phyloP scores from a whole-genome alignment of 2,888 invertebrate genomes.

The Chelonus formosanus region DNA sequence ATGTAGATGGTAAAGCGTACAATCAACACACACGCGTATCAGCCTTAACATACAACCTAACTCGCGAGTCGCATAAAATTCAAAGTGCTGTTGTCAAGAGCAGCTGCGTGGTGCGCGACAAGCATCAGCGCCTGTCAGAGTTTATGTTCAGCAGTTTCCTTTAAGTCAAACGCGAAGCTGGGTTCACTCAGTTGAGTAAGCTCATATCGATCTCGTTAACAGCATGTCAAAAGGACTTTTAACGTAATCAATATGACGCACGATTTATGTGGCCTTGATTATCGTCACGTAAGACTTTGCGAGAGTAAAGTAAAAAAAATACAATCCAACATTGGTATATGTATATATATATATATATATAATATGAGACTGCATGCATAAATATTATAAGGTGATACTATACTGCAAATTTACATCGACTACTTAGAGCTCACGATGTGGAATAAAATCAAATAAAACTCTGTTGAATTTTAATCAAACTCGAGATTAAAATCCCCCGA shows the following conservation, averaged over 20 bases:
- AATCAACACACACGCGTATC: not conserved
- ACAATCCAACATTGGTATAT: not conserved
- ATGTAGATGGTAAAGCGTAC: too few relatives aligned
- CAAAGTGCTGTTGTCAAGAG: slow-evolving; percentile 19
- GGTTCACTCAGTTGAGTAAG: not conserved
- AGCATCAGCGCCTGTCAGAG: slow-evolving; percentile 20
- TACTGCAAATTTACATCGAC: too few relatives aligned
- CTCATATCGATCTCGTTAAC: not conserved
- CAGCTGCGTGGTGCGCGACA: slow-evolving; percentile 22
- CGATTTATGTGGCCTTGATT: slow-evolving; percentile 13
- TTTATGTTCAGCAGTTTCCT: slow-evolving; percentile 14
- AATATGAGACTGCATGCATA: too few relatives aligned
- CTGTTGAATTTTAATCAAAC: too few relatives aligned
- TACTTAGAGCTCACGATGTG: too few relatives aligned
- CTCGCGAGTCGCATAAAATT: slow-evolving; percentile 12
- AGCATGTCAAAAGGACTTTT: slow-evolving; percentile 6
- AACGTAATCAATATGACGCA: slow-evolving; percentile 16
- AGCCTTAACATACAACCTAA: not conserved
- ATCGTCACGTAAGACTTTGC: slow-evolving; percentile 5
- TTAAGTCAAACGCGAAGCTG: slow-evolving; percentile 3
- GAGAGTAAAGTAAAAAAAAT: slow-evolving; percentile 1
- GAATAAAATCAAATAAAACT: too few relatives aligned
- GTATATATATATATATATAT: too few relatives aligned
- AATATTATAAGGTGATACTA: too few relatives aligned
- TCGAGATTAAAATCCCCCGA: too few relatives aligned